These are phyloP conservation scores for Raja brachyura DNA, from an alignment of 2,113 vertebrate genomes.

Conservation along the genomic window DNA sequence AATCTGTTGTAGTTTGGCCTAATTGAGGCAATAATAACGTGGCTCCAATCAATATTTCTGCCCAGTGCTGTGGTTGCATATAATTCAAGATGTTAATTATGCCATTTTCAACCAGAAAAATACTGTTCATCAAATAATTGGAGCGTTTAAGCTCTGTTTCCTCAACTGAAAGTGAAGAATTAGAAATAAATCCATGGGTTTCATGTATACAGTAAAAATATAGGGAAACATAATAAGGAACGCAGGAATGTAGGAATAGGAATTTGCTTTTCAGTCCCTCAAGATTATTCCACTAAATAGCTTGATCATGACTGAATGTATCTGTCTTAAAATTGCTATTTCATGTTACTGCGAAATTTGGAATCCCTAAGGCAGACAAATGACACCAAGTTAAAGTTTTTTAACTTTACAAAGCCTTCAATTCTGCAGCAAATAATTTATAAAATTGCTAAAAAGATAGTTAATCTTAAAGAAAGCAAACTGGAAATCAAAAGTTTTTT, in stretches of 20 bases:
- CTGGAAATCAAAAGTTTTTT: background rate
- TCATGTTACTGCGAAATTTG: background rate
- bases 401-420: background rate
- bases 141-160: background rate
- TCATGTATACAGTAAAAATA: background rate
- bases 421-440: background rate
- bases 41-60: background rate
- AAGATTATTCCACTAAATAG: background rate
- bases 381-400: background rate
- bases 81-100: background rate
- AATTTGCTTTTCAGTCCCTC: background rate
- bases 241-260: background rate
- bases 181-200: background rate
- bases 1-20: background rate
- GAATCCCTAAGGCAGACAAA: background rate
- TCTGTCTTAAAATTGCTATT: background rate
- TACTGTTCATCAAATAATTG: background rate
- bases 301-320: background rate
- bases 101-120: background rate
- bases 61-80: background rate
- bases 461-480: background rate
- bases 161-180: background rate
- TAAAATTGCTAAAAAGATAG: background rate
- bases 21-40: conserved; percentile 16
- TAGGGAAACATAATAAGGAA: background rate